Evolutionary conservation across 2,113 vertebrate species (phyloP).

Genomic region (Xenopus laevis): DNA sequence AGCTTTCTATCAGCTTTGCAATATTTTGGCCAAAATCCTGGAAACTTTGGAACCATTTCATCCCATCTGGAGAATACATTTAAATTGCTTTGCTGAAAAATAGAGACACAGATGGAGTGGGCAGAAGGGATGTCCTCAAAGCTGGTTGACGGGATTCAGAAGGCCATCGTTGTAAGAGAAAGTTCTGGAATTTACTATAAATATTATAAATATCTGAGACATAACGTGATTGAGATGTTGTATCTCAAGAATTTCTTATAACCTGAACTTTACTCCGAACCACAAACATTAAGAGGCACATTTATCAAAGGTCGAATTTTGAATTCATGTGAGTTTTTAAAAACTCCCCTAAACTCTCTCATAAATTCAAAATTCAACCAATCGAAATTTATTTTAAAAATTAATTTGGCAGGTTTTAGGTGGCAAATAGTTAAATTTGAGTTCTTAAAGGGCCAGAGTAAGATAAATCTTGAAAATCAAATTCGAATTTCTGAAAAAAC

Average conservation of each 20-base stretch:
- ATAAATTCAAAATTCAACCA: too few species aligned
- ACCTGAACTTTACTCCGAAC: too few species aligned
- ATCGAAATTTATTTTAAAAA: too few species aligned
- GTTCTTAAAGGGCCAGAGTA: too few species aligned
- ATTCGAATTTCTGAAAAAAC: too few species aligned
- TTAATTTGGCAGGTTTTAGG: too few species aligned
- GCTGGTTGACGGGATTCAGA: constrained; percentile 8
- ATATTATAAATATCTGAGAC: background rate
- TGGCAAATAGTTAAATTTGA: too few species aligned
- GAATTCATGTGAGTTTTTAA: too few species aligned
- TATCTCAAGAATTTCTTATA: background rate
- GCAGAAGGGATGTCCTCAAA: constrained; percentile 53
- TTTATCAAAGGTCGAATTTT: too few species aligned
- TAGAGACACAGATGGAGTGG: constrained; percentile 23
- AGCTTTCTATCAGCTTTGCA: constrained; percentile 60
- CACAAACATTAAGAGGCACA: too few species aligned
- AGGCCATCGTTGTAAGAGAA: background rate
- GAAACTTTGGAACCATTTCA: constrained; percentile 69
- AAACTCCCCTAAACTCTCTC: too few species aligned
- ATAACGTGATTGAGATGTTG: background rate
- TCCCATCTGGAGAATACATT: constrained; percentile 70
- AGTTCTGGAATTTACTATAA: background rate
- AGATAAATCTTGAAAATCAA: too few species aligned
- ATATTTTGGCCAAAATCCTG: constrained; percentile 57
- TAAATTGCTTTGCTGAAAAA: constrained; percentile 60